Conservation (phyloP, 2,797 vertebrate species). For the Todus mexicanus region DNA sequence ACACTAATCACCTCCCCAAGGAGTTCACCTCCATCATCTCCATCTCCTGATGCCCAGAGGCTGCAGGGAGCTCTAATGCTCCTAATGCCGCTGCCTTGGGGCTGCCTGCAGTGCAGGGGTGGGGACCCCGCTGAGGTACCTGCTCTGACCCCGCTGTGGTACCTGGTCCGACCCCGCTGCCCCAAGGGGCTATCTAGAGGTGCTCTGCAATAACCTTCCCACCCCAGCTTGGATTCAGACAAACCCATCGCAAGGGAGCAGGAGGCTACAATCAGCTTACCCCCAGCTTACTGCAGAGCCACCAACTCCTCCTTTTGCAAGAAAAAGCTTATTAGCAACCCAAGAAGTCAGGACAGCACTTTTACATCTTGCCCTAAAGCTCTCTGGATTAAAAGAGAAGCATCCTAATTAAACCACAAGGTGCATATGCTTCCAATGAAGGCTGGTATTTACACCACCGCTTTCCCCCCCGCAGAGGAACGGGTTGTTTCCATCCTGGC, state of each 20-base stretch:
- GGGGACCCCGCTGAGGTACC: rapidly evolving
- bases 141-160: background rate
- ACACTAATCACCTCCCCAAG: background rate
- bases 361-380: background rate
- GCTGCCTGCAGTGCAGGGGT: background rate
- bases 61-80: background rate
- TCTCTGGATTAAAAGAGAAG: background rate
- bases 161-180: no score
- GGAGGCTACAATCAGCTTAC: background rate
- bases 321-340: background rate
- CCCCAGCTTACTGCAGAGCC: background rate
- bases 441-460: background rate
- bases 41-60: background rate
- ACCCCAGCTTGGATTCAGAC: background rate
- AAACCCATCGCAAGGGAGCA: background rate
- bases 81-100: background rate
- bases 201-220: background rate
- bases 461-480: background rate
- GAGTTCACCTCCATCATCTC: background rate
- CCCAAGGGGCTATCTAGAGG: background rate
- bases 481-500: background rate
- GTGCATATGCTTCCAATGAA: background rate
- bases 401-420: background rate
- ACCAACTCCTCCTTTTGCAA: background rate
- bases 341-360: background rate